A percentile compares a stretch with the other conserved stretches of the same genome.
These are phyloP conservation scores for Setophaga coronata DNA, from an alignment of 2,113 vertebrate species.

Conservation along the genomic window DNA sequence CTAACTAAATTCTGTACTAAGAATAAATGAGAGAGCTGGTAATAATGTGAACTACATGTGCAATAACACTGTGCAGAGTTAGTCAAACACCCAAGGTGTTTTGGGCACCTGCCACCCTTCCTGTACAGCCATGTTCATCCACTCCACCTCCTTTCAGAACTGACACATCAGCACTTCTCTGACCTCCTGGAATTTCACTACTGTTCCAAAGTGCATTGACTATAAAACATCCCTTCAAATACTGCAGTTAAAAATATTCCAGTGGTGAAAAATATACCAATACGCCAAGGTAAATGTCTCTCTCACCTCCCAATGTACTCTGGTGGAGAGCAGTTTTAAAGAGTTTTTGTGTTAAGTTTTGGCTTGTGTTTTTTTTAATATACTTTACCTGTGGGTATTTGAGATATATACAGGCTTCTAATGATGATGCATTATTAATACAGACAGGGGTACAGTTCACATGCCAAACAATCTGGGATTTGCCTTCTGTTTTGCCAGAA, in stretches of 20 bases:
- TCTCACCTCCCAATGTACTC: not conserved
- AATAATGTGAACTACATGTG: not conserved
- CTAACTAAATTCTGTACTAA: not conserved
- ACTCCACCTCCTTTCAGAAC: not conserved
- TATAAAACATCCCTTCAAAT: not conserved
- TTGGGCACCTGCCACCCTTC: not conserved
- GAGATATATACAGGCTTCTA: not conserved
- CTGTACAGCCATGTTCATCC: not conserved
- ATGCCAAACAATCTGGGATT: not conserved
- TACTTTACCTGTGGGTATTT: not conserved
- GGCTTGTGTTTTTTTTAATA: not conserved
- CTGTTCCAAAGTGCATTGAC: not conserved
- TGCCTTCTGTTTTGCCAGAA: conserved; percentile 2
- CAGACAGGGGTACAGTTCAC: not conserved
- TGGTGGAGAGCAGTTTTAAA: too few relatives aligned
- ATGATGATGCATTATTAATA: not conserved
- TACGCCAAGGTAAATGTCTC: not conserved
- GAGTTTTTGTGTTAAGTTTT: not conserved
- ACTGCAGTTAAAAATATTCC: not conserved
- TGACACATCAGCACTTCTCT: not conserved
- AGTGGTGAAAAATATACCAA: not conserved
- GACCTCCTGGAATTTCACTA: not conserved
- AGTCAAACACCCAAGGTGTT: not conserved
- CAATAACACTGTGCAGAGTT: not conserved
- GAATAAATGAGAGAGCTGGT: not conserved